Base-by-base conservation (phyloP, 2,797 vertebrate species). In the Lacerta agilis region DNA sequence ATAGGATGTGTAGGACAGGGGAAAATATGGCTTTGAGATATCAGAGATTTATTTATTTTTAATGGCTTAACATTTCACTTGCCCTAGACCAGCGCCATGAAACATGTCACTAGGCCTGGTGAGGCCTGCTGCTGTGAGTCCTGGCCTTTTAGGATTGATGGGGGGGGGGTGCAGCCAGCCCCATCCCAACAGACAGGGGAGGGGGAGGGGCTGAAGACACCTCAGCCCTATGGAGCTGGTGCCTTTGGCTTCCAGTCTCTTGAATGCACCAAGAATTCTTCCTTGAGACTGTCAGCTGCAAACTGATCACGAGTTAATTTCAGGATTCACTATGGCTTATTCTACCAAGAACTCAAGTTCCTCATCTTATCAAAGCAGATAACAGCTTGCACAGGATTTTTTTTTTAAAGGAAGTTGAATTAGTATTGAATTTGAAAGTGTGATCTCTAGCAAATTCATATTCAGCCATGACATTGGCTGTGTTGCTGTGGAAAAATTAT, bases 361-460 rank as follows among this genome's bases (percentile, higher is more conserved):
- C 92, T 77, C 83, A 91, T 90, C 79, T 90, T 92, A 92, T 90
- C 91, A 92, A 89, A 82, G 90, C 93, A 83, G 87, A 90, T 92
- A 91, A 71, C 94, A 94, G 93, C 87, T 90, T 90, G 87, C 82
- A 92, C 89, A 94, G n/a, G 91, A 88, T 5, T 86, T 86, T 73
- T 36, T 27, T 77, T 79, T 85, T 49, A 20, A 64, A 66, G 49
- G 49, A 55, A 49, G 29, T 45, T 78, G 61, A 67, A 78, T 36
- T 64, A 78, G 29, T 15, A 23, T 23, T 8, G 36, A 27, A 9
- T n/a, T 77, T 85, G 55, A 15, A 85, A 85, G 41, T 78, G 73
- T 15, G 18, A 33, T 10, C 38, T 25, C 18, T 78, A n/a, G 75
- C 61, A 45, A 64, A 66, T 78, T 43, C 4, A 29, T 9, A 45